Evolutionary conservation across 2,113 vertebrate species (phyloP), one percentile per base, ranked within the genome.

Genomic region (Euleptes europaea): DNA sequence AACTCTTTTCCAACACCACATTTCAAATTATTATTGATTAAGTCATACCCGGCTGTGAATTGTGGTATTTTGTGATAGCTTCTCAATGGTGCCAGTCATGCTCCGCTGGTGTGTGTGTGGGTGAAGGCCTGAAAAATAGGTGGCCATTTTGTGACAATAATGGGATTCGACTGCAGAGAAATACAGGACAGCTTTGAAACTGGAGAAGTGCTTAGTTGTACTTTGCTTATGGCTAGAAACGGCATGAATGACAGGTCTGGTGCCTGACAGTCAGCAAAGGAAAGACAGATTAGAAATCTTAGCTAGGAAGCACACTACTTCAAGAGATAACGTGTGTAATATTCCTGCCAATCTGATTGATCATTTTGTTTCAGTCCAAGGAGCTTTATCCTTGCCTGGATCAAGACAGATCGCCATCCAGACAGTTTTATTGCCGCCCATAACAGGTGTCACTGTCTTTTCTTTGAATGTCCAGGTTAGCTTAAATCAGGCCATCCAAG

Each of bases 261-360:
- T 71, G 63, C 78, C 82, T 80, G 76, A 75, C 77, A 76, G 63
- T 57, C 14, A 66, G 63, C 49, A 69, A 74, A 75, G 77, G 60
- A 57, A 75, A 69, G 70, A 80, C 60, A 84, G 69, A 84, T 80
- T 84, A 79, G 70, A 47, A 80, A 84, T 75, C 31, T 84, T 73
- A 47, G 84, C 69, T 73, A 28, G n/a, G 84, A 85, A 72, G 77
- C 69, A 73, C 28, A 54, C 38, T 60, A 67, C 71, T 84, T 80
- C 47, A 80, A 80, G 70, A 84, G 77, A 80, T 49, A 80, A 57
- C 28, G 10, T 42, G 17, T 81, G 65, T 81, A 81, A 75, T 63
- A 81, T 81, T 70, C 66, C 63, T 84, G 82, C 84, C 78, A 51
- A 28, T 49, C 78, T 84, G 82, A 88, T 81, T 60, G 51, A 88